Evolutionary conservation across 2,113 vertebrate genomes (phyloP).

Genomic region (Eretmochelys imbricata): DNA sequence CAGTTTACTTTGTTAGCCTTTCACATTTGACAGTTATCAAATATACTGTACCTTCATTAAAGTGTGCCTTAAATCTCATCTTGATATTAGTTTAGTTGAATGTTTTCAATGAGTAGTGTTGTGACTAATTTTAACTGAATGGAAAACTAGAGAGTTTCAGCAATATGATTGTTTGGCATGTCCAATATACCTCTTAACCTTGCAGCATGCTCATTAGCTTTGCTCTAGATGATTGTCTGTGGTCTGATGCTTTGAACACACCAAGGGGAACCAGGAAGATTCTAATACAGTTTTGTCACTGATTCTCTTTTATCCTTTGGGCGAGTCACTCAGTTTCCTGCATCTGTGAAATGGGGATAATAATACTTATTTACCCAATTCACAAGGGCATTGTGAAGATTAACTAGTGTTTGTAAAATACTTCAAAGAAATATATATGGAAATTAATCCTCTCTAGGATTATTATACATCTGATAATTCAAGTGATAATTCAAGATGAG

Average conservation of each 20-base stretch:
- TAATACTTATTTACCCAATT: background rate
- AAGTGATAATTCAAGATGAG: constrained; percentile 63
- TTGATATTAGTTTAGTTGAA: background rate
- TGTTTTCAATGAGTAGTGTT: background rate
- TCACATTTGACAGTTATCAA: background rate
- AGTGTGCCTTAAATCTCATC: background rate
- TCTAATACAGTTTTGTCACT: background rate
- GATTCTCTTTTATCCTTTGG: fast-evolving
- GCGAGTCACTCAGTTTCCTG: background rate
- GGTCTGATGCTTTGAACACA: background rate
- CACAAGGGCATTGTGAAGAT: background rate
- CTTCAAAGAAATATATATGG: background rate
- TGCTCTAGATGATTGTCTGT: background rate
- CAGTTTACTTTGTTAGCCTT: background rate
- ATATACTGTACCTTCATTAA: background rate
- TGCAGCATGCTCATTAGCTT: background rate
- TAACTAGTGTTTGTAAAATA: background rate
- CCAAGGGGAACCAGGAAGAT: background rate
- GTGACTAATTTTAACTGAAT: background rate
- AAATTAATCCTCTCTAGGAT: constrained; percentile 49
- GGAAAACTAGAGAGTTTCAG: background rate
- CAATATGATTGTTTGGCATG: fast-evolving
- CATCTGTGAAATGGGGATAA: background rate
- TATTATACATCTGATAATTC: constrained; percentile 70
- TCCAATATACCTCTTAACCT: background rate